A percentile compares a stretch with the other conserved stretches of the same genome.
Conservation (phyloP, 2,797 vertebrate genomes). For the Fistularia tabacaria region DNA sequence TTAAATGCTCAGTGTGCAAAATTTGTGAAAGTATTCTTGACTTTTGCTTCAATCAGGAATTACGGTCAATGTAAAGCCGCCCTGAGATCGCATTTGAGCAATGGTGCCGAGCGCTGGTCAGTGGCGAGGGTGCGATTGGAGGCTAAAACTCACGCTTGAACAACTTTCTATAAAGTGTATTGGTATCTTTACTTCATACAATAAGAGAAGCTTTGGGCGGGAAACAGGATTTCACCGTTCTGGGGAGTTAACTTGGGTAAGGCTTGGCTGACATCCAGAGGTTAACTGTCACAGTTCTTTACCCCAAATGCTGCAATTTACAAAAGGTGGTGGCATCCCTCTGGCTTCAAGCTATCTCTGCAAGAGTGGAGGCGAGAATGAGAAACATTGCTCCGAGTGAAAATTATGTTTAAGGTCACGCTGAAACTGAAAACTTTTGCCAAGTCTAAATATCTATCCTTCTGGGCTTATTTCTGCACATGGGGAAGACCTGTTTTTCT, state of each 20-base stretch:
- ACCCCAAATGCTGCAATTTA: constrained; percentile 7
- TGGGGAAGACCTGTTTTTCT: no score
- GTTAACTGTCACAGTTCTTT: constrained; percentile 9
- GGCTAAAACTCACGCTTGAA: not conserved
- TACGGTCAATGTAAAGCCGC: no score
- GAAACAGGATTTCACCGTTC: constrained; percentile 10
- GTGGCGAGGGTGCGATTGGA: not conserved
- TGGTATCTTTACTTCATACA: no score
- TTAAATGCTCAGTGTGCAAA: no score
- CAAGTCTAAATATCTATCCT: no score
- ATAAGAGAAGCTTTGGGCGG: not conserved
- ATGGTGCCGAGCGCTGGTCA: not conserved
- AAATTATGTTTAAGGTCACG: no score
- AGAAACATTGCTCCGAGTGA: no score
- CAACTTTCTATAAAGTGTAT: constrained; percentile 6
- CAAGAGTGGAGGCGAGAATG: no score
- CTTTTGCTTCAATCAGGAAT: no score
- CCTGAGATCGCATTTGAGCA: not conserved
- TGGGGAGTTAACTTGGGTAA: constrained; percentile 4
- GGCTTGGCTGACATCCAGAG: constrained; percentile 1
- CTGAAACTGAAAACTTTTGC: no score
- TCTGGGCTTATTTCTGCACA: no score
- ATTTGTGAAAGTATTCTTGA: no score
- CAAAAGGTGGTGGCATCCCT: not conserved
- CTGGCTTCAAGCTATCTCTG: constrained; percentile 8